These are phyloP conservation scores for Tetraodon nigroviridis DNA, from an alignment of 2,113 vertebrate genomes.

Conservation along the genomic window DNA sequence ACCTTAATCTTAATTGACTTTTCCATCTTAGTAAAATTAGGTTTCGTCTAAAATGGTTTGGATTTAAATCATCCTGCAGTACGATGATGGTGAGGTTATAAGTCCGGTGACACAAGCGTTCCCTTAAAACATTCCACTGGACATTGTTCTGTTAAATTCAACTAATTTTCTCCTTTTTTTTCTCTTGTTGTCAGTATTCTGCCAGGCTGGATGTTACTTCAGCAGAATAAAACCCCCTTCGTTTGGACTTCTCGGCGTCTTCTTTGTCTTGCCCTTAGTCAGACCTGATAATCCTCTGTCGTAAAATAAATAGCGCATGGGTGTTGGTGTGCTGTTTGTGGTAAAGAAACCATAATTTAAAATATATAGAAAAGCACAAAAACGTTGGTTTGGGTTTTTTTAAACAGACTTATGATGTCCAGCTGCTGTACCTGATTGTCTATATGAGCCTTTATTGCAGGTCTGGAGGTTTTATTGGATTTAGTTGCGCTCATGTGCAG, in stretches of 20 bases:
- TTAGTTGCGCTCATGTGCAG: conserved; percentile 10
- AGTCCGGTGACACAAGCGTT: too few species aligned
- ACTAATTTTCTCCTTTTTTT: not conserved
- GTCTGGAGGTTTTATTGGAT: conserved; percentile 14
- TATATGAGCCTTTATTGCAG: not conserved
- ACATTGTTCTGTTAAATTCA: too few species aligned
- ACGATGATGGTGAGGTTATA: too few species aligned
- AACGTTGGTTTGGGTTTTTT: not conserved
- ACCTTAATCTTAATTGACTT: too few species aligned
- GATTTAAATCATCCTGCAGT: too few species aligned
- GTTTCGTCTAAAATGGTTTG: too few species aligned
- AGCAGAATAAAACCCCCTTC: conserved; percentile 40
- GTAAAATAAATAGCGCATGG: conserved; percentile 25
- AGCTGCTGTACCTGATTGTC: conserved; percentile 3
- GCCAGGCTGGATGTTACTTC: conserved; percentile 22
- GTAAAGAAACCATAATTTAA: conserved; percentile 5
- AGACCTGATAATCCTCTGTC: conserved; percentile 9
- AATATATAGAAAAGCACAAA: not conserved
- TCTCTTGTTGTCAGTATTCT: not conserved
- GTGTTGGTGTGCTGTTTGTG: not conserved
- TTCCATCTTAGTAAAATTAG: too few species aligned
- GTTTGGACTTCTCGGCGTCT: conserved; percentile 37
- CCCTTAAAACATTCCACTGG: too few species aligned
- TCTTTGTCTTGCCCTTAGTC: conserved; percentile 46
- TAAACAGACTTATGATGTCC: not conserved